Conservation (phyloP, 2,888 invertebrate genomes). For the Tetanocera ferruginea region DNA sequence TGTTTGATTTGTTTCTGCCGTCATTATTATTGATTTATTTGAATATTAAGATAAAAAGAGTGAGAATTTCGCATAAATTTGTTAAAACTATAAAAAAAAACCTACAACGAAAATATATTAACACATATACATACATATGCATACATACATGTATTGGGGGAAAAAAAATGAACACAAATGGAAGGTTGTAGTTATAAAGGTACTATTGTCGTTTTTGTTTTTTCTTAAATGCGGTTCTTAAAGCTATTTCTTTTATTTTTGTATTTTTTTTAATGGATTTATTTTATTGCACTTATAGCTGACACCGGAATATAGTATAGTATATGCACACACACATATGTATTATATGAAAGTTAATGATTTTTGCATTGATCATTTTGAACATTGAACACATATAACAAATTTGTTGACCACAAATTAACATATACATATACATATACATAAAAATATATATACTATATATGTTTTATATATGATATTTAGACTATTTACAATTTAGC, state of each 20-base stretch:
- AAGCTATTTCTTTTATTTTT: neutral
- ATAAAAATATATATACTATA: too few species aligned
- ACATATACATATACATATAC: neutral
- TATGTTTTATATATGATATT: neutral
- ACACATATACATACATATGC: too few species aligned
- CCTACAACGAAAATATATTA: neutral
- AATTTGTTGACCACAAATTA: neutral
- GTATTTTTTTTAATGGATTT: neutral
- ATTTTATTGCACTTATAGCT: slow-evolving; percentile 11
- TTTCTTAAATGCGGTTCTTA: slow-evolving; percentile 22
- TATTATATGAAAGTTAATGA: slow-evolving; percentile 15
- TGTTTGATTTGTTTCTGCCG: too few species aligned
- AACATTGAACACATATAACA: slow-evolving; percentile 14
- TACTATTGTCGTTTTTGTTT: slow-evolving; percentile 36
- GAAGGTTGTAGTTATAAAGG: slow-evolving; percentile 31
- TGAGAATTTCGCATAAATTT: too few species aligned
- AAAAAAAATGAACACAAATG: slow-evolving; percentile 41
- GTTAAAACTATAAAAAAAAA: slow-evolving; percentile 6
- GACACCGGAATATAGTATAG: slow-evolving; percentile 2
- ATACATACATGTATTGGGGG: too few species aligned
- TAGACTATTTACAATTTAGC: slow-evolving; percentile 22
- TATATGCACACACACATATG: neutral
- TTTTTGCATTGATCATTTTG: slow-evolving; percentile 33
- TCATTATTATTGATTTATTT: too few species aligned
- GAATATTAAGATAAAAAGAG: too few species aligned